Evolutionary conservation across 2,113 vertebrate species (phyloP), one percentile per base, ranked within the genome.

Genomic region (Bubo bubo): DNA sequence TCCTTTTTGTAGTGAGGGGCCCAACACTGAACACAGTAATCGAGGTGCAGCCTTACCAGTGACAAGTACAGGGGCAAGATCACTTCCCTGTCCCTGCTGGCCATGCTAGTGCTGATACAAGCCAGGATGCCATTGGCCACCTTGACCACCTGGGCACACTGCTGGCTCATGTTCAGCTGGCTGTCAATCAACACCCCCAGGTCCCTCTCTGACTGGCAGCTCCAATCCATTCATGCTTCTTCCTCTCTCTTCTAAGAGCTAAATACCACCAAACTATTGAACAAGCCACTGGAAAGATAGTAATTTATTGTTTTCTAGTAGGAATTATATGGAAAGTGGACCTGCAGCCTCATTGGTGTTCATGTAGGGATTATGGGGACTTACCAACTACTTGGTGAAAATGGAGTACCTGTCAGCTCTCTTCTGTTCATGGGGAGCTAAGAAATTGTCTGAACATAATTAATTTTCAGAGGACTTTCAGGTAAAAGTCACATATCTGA

Each of bases 381-480:
- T 56, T 32, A 18, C 1, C 2, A 2, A 11, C 16, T 64, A 1
- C 39, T 60, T 2, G 0, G 11, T 55, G 37, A 19, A 76, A 49
- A 43, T 18, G 22, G 32, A 73, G 8, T n/a, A 26, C 6, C 15
- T 80, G 14, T 4, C 8, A 28, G 6, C 14, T 74, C 2, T 45
- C 4, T 86, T 63, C 53, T 75, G 15, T 21, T 55, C 26, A 13
- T 12, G 15, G 5, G 3, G 21, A 95, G 28, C 24, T 55, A 32
- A 59, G 22, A 82, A 75, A 62, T 66, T 84, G 12, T 50, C 50
- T 67, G 26, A 63, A 58, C 0, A 1, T 14, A 47, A 45, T 35
- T 50, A 75, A 39, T 75, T 94, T 95, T 68, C 16, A 18, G 11
- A 23, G 35, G 35, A 56, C 14, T 86, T 79, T n/a, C 43, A 60